phyloP scores from a whole-genome alignment of 2,888 invertebrate species.

The Leptinotarsa tumamoca region DNA sequence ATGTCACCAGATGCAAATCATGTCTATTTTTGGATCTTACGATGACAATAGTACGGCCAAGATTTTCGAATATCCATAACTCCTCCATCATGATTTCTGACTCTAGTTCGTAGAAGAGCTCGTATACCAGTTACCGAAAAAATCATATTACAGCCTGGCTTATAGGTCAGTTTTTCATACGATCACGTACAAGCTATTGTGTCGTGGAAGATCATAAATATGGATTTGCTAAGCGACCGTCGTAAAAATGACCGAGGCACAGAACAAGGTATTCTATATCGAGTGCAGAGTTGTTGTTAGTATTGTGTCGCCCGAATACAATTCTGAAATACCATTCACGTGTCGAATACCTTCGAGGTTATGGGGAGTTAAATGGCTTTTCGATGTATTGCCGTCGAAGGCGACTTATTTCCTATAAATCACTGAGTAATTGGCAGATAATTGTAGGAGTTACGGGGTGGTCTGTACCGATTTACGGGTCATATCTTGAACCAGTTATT shows the following conservation, averaged over 20 bases:
- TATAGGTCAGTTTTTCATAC: slow-evolving; percentile 48
- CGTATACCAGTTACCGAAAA: slow-evolving; percentile 29
- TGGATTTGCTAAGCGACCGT: slow-evolving; percentile 38
- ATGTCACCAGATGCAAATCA: slow-evolving; percentile 11
- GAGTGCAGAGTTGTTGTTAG: slow-evolving; percentile 6
- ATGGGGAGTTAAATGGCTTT: slow-evolving; percentile 33
- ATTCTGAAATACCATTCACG: slow-evolving; percentile 29
- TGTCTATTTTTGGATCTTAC: neutral
- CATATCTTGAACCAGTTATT: too few relatives aligned
- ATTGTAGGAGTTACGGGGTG: slow-evolving; percentile 16
- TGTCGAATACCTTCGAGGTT: slow-evolving; percentile 29
- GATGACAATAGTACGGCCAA: neutral
- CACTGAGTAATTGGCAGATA: slow-evolving; percentile 36
- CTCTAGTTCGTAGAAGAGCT: slow-evolving; percentile 28
- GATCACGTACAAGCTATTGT: slow-evolving; percentile 50
- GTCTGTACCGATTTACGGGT: neutral
- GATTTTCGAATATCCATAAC: slow-evolving; percentile 11
- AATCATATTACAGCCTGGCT: slow-evolving; percentile 35
- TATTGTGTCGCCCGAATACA: slow-evolving; percentile 27
- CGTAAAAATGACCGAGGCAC: slow-evolving; percentile 14
- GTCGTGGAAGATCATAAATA: slow-evolving; percentile 41
- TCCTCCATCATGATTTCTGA: neutral
- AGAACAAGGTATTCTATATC: slow-evolving; percentile 3
- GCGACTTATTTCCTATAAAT: slow-evolving; percentile 37
- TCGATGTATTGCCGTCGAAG: slow-evolving; percentile 30